phyloP scores from a whole-genome alignment of 2,888 invertebrate genomes.

The Thumatha senex region DNA sequence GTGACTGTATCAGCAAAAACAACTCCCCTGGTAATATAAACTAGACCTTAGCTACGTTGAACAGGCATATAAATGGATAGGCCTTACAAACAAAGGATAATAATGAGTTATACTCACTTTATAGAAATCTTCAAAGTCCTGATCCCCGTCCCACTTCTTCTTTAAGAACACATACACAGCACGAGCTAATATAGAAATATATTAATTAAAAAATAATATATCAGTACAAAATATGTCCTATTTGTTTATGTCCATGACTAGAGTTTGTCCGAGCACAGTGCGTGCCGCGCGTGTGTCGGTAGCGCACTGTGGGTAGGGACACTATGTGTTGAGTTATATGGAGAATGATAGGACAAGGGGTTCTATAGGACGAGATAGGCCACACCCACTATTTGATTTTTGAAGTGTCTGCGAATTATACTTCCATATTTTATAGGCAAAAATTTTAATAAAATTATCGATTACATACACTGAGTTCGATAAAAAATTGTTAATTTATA shows the following conservation, averaged over 20 bases:
- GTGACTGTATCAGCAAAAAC: too few relatives aligned
- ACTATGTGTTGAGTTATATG: slow-evolving; percentile 43
- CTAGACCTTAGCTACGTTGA: too few relatives aligned
- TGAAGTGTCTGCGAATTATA: slow-evolving; percentile 6
- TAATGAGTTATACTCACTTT: background rate
- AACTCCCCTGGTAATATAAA: too few relatives aligned
- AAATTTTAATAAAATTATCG: too few relatives aligned
- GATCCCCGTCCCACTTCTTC: background rate
- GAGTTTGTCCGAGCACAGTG: slow-evolving; percentile 15
- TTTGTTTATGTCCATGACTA: slow-evolving; percentile 31
- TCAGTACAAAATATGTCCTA: slow-evolving; percentile 1
- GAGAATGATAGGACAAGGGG: slow-evolving; percentile 11
- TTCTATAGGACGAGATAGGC: slow-evolving; percentile 36
- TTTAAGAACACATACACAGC: slow-evolving; percentile 9
- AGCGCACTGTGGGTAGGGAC: slow-evolving; percentile 50
- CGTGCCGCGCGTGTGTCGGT: slow-evolving; percentile 40
- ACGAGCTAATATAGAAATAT: slow-evolving; percentile 1
- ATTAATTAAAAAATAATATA: slow-evolving; percentile 5
- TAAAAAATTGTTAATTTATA: too few relatives aligned
- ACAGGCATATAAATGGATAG: too few relatives aligned
- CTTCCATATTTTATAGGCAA: background rate
- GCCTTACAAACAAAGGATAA: too few relatives aligned
- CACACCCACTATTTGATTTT: slow-evolving; percentile 50
- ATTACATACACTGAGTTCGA: too few relatives aligned
- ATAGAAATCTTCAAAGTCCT: background rate